phyloP scores from a whole-genome alignment of 2,888 invertebrate species.

The Cynaeus angustus region DNA sequence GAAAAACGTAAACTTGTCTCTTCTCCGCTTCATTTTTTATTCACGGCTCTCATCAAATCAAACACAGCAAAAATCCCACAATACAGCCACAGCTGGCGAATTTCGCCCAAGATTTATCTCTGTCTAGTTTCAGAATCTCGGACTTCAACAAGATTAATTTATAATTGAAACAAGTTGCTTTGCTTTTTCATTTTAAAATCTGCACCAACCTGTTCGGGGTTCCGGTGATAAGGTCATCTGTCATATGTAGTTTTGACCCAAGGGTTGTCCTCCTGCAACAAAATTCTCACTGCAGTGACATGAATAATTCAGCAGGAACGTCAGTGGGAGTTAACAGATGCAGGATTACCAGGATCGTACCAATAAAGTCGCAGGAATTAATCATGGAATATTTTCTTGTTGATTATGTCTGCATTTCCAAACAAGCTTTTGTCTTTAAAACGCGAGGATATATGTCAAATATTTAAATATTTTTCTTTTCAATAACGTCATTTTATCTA shows the following conservation, averaged over 20 bases:
- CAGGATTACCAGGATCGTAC: no score
- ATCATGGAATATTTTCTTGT: no score
- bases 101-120: slow-evolving; percentile 34
- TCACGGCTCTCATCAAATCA: no score
- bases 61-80: no score
- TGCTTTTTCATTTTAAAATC: slow-evolving; percentile 2
- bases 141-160: slow-evolving; percentile 10
- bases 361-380: no score
- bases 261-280: slow-evolving; percentile 64
- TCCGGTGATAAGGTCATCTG: slow-evolving; percentile 64
- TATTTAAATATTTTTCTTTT: slow-evolving; percentile 43
- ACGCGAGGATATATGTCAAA: slow-evolving; percentile 25
- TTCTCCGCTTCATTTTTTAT: no score
- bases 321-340: slow-evolving; percentile 51
- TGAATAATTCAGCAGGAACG: slow-evolving; percentile 54
- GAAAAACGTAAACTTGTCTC: no score
- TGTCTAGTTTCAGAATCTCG: slow-evolving; percentile 16
- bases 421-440: no score
- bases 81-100: slow-evolving; percentile 19
- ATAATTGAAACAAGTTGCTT: slow-evolving; percentile 14
- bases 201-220: slow-evolving; percentile 65
- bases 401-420: no score
- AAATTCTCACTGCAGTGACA: slow-evolving; percentile 45
- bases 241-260: slow-evolving; percentile 61
- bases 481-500: slow-evolving; percentile 9